These are phyloP conservation scores for Nowickia ferox DNA, from an alignment of 2,888 invertebrate genomes.

Conservation along the genomic window DNA sequence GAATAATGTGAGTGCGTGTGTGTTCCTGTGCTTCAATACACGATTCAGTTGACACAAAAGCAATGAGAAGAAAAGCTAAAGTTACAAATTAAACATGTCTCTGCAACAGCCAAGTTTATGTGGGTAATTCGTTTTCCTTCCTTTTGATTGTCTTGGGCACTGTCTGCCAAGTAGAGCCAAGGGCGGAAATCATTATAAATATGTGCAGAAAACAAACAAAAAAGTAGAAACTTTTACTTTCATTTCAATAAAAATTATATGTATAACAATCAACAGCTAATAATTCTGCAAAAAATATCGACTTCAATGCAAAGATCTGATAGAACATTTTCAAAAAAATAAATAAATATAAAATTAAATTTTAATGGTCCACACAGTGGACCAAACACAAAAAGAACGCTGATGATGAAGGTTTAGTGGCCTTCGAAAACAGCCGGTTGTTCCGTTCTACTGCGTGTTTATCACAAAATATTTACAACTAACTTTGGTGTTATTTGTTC, in stretches of 20 bases:
- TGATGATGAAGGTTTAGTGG: neutral
- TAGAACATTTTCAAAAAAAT: no score
- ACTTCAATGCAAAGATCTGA: no score
- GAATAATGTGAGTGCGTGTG: neutral
- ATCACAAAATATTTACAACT: no score
- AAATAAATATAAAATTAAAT: no score
- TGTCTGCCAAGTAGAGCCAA: neutral
- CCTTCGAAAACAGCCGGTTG: no score
- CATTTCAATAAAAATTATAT: neutral
- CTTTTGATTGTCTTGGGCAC: neutral
- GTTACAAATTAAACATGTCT: constrained; percentile 24
- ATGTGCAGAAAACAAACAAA: neutral
- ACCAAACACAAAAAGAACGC: no score
- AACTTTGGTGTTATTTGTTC: no score
- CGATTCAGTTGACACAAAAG: constrained; percentile 9
- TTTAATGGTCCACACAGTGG: no score
- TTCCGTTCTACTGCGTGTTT: no score
- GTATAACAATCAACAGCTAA: no score
- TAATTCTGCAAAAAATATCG: no score
- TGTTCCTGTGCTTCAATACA: neutral
- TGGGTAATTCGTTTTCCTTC: neutral
- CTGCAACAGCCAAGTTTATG: neutral
- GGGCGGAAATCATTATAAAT: neutral
- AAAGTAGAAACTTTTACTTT: neutral
- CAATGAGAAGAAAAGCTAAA: neutral